These are phyloP conservation scores for Parnassius mnemosyne DNA, from an alignment of 2,888 invertebrate species.

Conservation along the genomic window DNA sequence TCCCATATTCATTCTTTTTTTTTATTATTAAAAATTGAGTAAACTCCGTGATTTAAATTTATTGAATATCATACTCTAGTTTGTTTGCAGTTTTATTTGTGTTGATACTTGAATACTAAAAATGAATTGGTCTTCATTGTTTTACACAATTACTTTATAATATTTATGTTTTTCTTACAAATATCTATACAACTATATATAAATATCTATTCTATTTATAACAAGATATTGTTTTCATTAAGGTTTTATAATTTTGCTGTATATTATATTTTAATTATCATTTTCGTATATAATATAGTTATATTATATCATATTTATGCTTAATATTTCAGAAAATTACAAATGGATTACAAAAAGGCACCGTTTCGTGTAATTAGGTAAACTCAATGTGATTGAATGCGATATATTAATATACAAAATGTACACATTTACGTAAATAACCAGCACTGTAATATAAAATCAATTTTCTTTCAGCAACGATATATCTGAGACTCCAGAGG, in stretches of 20 bases:
- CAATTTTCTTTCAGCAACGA: conserved; percentile 73
- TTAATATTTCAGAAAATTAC: conserved; percentile 61
- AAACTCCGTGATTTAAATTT: too few species aligned
- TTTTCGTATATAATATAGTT: not conserved
- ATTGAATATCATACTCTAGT: too few species aligned
- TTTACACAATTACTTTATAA: not conserved
- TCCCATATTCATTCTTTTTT: too few species aligned
- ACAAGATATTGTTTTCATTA: too few species aligned
- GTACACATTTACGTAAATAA: conserved; percentile 21
- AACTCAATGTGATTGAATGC: conserved; percentile 32
- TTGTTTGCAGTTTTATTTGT: not conserved
- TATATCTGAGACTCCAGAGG: conserved; percentile 58
- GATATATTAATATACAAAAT: conserved; percentile 20
- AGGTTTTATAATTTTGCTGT: conserved; percentile 2
- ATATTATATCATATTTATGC: conserved; percentile 32
- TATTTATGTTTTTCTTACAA: conserved; percentile 16
- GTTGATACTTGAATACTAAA: not conserved
- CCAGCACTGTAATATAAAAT: conserved; percentile 46
- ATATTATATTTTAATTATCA: conserved; percentile 17
- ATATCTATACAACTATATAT: conserved; percentile 30
- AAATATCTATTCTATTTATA: conserved; percentile 27
- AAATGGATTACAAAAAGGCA: conserved; percentile 50
- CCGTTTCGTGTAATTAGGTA: conserved; percentile 63
- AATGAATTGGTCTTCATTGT: not conserved
- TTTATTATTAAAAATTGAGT: too few species aligned